A percentile compares a stretch with the other conserved stretches of the same genome.
Evolutionary conservation across 1,140 invertebrate genomes (phyloP).

Genomic region (Rhopalosiphum maidis): DNA sequence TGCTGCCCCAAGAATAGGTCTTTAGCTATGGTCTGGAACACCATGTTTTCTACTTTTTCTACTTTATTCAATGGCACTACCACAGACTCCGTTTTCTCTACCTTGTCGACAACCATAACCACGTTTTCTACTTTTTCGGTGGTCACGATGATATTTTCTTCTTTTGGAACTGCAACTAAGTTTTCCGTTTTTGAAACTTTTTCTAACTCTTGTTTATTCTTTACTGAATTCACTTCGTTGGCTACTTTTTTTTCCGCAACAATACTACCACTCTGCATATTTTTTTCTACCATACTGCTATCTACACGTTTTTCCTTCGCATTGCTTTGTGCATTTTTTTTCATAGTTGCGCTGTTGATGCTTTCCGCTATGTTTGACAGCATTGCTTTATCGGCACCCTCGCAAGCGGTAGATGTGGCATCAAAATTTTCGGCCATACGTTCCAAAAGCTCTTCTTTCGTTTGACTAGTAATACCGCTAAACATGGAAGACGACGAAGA

Average conservation of each 20-base stretch:
- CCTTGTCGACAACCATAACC: background rate
- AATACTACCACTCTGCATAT: too few species aligned
- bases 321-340: background rate
- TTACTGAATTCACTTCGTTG: background rate
- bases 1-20: background rate
- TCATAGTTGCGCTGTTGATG: background rate
- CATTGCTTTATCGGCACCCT: background rate
- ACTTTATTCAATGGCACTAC: background rate
- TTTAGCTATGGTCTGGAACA: background rate
- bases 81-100: background rate
- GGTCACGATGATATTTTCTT: background rate
- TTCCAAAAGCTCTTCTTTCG: conserved; percentile 46
- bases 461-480: conserved; percentile 21
- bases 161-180: background rate
- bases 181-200: background rate
- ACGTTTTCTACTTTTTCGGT: background rate
- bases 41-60: conserved; percentile 12
- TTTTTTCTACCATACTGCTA: background rate
- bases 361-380: background rate
- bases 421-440: conserved; percentile 34
- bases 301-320: background rate
- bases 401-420: background rate
- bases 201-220: background rate
- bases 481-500: background rate
- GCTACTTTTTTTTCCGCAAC: background rate